Evolutionary conservation across 2,888 invertebrate species (phyloP).

Genomic region (Perithous albicinctus): DNA sequence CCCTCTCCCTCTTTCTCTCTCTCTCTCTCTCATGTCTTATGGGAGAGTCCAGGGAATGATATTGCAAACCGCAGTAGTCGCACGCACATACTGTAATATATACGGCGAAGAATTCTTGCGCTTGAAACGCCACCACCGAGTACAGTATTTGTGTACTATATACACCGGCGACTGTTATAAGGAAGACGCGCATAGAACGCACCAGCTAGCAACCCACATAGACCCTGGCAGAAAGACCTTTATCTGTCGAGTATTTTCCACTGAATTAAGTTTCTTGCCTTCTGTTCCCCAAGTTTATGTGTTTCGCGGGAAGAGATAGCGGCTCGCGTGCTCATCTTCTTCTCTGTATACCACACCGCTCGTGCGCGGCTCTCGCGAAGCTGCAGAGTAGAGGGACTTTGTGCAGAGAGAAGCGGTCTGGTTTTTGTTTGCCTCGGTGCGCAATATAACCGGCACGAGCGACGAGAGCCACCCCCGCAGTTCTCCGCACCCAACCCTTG

Average conservation of each 20-base stretch:
- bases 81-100: constrained; percentile 15
- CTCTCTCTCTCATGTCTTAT: constrained; percentile 18
- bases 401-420: constrained; percentile 52
- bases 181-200: constrained; percentile 31
- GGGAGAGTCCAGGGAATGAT: constrained; percentile 50
- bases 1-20: too few species aligned
- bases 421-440: constrained; percentile 79
- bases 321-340: constrained; percentile 67
- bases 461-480: constrained; percentile 37
- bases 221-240: constrained; percentile 70
- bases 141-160: neutral
- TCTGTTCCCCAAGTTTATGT: constrained; percentile 78
- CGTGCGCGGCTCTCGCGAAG: constrained; percentile 65
- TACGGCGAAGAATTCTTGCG: neutral
- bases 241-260: constrained; percentile 80
- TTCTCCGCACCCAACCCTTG: neutral
- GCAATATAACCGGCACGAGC: constrained; percentile 75
- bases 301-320: constrained; percentile 78
- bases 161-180: neutral
- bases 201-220: constrained; percentile 31
- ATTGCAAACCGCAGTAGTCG: constrained; percentile 59
- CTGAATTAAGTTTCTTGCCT: constrained; percentile 80
- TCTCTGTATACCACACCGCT: constrained; percentile 37
- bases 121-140: neutral
- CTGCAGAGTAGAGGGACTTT: constrained; percentile 59